phyloP scores from a whole-genome alignment of 1,140 invertebrate genomes.

The Xylocopa sonorina region DNA sequence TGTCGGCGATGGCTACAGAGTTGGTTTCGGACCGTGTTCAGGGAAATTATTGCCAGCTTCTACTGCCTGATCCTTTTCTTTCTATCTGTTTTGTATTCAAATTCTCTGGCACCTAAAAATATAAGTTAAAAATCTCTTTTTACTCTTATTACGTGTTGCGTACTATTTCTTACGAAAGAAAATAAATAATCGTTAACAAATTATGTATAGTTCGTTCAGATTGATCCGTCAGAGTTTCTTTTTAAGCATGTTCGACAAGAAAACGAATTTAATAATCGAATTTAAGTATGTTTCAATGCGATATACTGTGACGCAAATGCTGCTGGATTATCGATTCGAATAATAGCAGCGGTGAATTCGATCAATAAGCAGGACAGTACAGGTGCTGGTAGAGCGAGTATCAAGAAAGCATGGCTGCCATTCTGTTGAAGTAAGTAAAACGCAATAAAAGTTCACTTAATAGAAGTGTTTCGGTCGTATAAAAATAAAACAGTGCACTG shows the following conservation, averaged over 20 bases:
- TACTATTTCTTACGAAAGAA: too few species aligned
- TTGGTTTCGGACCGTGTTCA: constrained; percentile 95
- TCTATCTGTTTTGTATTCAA: not conserved
- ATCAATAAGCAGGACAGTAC: constrained; percentile 75
- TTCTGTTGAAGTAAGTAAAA: constrained; percentile 74
- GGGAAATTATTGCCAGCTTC: constrained; percentile 93
- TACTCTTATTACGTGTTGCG: too few species aligned
- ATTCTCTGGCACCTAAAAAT: not conserved
- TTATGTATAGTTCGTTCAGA: too few species aligned
- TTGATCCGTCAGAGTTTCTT: too few species aligned
- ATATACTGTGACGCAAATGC: constrained; percentile 6
- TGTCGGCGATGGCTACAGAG: constrained; percentile 87
- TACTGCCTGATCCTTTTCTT: constrained; percentile 40
- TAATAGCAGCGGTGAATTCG: constrained; percentile 45
- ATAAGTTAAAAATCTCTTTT: not conserved
- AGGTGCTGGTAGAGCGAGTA: constrained; percentile 54
- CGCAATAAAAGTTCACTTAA: not conserved
- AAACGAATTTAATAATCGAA: not conserved
- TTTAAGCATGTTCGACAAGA: too few species aligned
- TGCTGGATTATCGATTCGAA: constrained; percentile 53
- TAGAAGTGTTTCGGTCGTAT: not conserved
- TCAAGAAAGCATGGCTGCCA: constrained; percentile 71
- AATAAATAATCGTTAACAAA: not conserved
- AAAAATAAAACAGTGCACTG: not conserved
- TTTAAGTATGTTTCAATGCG: not conserved